phyloP scores from a whole-genome alignment of 2,113 vertebrate genomes.

The Apodemus sylvaticus region DNA sequence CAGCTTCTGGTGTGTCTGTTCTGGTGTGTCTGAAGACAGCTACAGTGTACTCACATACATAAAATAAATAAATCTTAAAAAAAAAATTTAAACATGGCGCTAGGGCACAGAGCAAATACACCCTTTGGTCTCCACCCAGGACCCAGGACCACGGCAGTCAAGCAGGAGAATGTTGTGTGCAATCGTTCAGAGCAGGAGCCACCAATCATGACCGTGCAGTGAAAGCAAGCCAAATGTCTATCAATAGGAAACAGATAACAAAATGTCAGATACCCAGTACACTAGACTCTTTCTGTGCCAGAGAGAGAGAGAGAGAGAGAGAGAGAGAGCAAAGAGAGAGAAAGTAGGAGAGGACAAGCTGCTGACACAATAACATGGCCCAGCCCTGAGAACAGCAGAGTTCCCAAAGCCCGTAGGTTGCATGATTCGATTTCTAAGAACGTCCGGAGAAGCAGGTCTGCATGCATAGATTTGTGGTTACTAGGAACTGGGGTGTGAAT shows the following conservation, averaged over 20 bases:
- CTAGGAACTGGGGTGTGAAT: not conserved
- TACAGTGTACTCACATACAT: too few relatives aligned
- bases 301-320: too few relatives aligned
- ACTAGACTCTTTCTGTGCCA: not conserved
- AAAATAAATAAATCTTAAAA: too few relatives aligned
- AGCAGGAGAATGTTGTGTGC: not conserved
- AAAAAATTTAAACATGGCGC: not conserved
- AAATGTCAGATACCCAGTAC: not conserved
- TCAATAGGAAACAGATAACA: not conserved
- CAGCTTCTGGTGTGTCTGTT: too few relatives aligned
- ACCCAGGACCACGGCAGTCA: not conserved
- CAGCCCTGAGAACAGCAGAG: not conserved
- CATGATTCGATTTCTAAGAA: conserved; percentile 12
- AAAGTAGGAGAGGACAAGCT: not conserved
- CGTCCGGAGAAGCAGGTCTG: not conserved
- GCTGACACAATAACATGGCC: not conserved
- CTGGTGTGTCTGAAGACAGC: too few relatives aligned
- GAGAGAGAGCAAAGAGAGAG: too few relatives aligned
- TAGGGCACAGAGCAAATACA: not conserved
- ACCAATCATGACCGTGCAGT: not conserved
- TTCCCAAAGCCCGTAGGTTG: not conserved
- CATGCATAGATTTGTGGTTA: not conserved
- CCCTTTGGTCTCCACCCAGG: not conserved
- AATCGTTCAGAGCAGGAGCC: not conserved
- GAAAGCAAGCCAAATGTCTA: not conserved